Percentiles rank a stretch among this genome's conserved stretches.
These are phyloP conservation scores for Propsilocerus akamusi DNA, from an alignment of 1,140 invertebrate species.

Conservation along the genomic window DNA sequence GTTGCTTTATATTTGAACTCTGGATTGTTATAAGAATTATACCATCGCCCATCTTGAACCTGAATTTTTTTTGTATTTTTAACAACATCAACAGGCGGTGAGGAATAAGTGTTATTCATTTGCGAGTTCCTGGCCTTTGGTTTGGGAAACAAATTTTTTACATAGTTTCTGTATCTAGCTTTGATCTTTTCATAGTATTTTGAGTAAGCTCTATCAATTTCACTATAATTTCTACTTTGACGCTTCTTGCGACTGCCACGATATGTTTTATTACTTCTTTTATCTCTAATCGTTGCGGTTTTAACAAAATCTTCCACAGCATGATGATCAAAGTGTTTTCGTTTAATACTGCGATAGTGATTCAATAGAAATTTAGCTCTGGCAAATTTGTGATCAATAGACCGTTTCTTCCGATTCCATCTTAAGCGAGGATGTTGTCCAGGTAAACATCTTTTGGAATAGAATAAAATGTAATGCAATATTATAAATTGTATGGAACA, in stretches of 20 bases:
- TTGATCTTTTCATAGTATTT: conserved; percentile 20
- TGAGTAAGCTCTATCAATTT: conserved; percentile 17
- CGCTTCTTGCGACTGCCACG: conserved; percentile 6
- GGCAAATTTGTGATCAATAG: conserved; percentile 29
- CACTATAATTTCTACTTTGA: conserved; percentile 12
- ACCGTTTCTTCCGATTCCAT: conserved; percentile 46
- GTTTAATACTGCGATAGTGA: conserved; percentile 19
- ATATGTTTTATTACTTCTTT: not conserved
- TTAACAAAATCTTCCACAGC: not conserved
- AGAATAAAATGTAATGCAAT: conserved; percentile 11
- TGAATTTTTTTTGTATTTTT: conserved; percentile 11
- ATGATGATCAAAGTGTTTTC: not conserved
- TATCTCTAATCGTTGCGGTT: not conserved
- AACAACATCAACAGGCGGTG: not conserved
- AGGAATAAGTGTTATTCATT: not conserved
- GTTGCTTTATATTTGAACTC: conserved; percentile 11
- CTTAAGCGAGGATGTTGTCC: conserved; percentile 67
- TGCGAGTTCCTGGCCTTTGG: not conserved
- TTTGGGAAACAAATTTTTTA: conserved; percentile 14
- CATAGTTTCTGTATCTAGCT: conserved; percentile 20
- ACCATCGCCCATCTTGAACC: conserved; percentile 13
- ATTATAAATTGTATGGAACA: conserved; percentile 3
- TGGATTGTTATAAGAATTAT: conserved; percentile 13
- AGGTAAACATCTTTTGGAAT: conserved; percentile 49
- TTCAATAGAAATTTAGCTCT: conserved; percentile 28